Conservation (phyloP, 2,113 vertebrate genomes). For the Boleophthalmus pectinirostris region DNA sequence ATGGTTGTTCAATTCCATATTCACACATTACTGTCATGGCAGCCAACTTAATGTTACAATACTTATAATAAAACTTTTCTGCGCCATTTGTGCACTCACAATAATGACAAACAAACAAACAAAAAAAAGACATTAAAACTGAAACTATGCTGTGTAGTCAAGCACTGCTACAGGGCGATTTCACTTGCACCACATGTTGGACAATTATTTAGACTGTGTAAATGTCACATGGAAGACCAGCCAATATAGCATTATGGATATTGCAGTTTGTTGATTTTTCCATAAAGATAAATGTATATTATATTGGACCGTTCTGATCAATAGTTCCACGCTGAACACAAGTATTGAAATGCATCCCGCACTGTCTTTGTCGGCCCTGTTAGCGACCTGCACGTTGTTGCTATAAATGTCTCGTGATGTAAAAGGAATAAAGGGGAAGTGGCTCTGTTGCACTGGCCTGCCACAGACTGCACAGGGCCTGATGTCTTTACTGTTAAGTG, state of each 20-base stretch:
- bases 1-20: too few species aligned
- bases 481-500: constrained; percentile 43
- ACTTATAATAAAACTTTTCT: too few species aligned
- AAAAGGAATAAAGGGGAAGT: neutral
- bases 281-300: neutral
- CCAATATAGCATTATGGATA: neutral
- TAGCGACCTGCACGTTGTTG: constrained; percentile 1
- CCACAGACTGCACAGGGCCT: constrained; percentile 42
- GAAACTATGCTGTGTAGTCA: too few species aligned
- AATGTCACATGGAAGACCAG: neutral
- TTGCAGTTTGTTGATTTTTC: constrained; percentile 1
- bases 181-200: neutral
- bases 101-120: too few species aligned
- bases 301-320: neutral
- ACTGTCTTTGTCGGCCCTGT: neutral
- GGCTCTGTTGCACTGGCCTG: constrained; percentile 22
- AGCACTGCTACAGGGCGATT: too few species aligned
- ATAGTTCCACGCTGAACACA: neutral
- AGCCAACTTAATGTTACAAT: too few species aligned
- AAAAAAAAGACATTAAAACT: too few species aligned
- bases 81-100: too few species aligned
- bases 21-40: too few species aligned
- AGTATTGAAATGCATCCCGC: neutral
- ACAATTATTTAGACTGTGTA: neutral
- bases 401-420: constrained; percentile 16